phyloP scores from a whole-genome alignment of 2,888 invertebrate genomes.

The Drosophila suboccidentalis region DNA sequence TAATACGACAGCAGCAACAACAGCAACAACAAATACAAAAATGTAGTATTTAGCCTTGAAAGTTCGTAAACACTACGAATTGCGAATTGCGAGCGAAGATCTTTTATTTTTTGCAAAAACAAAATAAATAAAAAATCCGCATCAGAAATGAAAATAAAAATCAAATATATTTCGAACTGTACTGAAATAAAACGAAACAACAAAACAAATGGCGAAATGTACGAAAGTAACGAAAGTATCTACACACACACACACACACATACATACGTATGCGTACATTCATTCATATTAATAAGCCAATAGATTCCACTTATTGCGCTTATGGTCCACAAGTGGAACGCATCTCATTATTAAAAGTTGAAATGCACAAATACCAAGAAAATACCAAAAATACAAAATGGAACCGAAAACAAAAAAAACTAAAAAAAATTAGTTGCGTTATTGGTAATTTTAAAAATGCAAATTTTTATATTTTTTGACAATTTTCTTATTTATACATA shows the following conservation, averaged over 20 bases:
- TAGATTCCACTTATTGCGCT: conserved; percentile 2
- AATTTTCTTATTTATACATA: too few relatives aligned
- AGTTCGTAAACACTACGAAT: conserved; percentile 80
- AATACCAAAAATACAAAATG: too few relatives aligned
- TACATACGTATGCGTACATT: too few relatives aligned
- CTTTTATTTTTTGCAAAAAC: conserved; percentile 40
- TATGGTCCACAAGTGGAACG: background rate
- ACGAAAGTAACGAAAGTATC: conserved; percentile 13
- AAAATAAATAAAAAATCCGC: conserved; percentile 11
- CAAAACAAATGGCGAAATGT: conserved; percentile 7
- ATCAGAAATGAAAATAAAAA: conserved; percentile 38
- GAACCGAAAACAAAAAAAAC: too few relatives aligned
- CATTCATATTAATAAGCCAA: background rate
- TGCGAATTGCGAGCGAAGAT: conserved; percentile 61
- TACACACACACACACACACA: background rate
- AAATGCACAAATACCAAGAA: too few relatives aligned
- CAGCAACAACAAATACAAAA: conserved; percentile 46
- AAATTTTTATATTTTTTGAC: too few relatives aligned
- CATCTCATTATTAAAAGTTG: background rate
- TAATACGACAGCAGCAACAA: conserved; percentile 55
- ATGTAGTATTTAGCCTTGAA: conserved; percentile 81
- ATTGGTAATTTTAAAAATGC: too few relatives aligned
- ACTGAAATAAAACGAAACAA: background rate
- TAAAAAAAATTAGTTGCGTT: too few relatives aligned
- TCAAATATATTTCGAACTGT: conserved; percentile 13